Conservation (phyloP, 2,797 vertebrate species). For the Betta splendens region DNA sequence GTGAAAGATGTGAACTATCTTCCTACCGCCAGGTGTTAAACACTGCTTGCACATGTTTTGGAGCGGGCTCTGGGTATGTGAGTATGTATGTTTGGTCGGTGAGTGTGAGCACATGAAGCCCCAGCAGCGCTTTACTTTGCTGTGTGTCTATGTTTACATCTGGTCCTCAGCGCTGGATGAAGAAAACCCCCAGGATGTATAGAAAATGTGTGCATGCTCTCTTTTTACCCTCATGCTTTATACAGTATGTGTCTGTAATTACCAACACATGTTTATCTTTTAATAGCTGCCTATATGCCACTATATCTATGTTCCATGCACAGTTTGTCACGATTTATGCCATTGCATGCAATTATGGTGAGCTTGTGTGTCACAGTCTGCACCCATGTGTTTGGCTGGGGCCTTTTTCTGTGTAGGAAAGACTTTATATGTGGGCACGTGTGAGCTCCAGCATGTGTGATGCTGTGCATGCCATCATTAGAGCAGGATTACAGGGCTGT, state of each 20-base stretch:
- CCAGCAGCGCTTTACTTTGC: neutral
- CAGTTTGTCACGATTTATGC: conserved; percentile 23
- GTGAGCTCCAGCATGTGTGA: conserved; percentile 42
- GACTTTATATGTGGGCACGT: conserved; percentile 47
- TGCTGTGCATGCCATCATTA: conserved; percentile 54
- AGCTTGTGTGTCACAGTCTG: conserved; percentile 33
- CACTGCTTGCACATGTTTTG: neutral
- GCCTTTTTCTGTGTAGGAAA: conserved; percentile 30
- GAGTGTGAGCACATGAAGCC: neutral
- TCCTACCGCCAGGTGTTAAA: conserved; percentile 1
- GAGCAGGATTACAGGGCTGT: conserved; percentile 70
- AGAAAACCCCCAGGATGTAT: neutral
- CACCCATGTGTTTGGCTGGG: conserved; percentile 23
- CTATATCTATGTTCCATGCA: conserved; percentile 29
- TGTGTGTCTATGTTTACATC: neutral
- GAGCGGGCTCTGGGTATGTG: neutral
- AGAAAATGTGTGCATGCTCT: conserved; percentile 2
- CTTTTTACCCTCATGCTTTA: conserved; percentile 10
- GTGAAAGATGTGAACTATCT: conserved; percentile 1
- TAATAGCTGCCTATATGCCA: conserved; percentile 17
- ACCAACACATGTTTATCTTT: conserved; percentile 23
- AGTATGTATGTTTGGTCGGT: neutral
- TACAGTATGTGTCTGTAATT: conserved; percentile 19
- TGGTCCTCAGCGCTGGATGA: neutral
- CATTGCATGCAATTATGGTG: conserved; percentile 35